Percentiles rank a stretch among this genome's conserved stretches.
Evolutionary conservation across 2,797 vertebrate genomes (phyloP).

Genomic region (Acanthornis magna): DNA sequence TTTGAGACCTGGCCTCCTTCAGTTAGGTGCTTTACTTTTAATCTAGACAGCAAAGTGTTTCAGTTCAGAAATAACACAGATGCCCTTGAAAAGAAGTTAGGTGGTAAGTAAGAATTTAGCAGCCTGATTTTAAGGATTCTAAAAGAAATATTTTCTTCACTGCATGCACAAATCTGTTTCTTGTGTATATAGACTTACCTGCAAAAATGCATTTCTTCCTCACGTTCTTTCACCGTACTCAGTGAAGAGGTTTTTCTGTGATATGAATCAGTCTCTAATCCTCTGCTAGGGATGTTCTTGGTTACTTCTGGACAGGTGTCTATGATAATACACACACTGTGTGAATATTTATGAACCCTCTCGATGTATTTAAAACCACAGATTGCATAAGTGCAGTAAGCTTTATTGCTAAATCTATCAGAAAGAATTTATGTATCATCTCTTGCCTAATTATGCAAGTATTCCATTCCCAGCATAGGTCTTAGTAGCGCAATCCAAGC

Average conservation of each 20-base stretch:
- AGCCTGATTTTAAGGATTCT: neutral
- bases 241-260: neutral
- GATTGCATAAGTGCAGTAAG: neutral
- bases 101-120: neutral
- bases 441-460: neutral
- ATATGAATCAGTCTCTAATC: neutral
- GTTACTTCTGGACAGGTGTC: neutral
- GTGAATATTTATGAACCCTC: neutral
- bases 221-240: slow-evolving; percentile 27
- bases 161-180: neutral
- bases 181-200: slow-evolving; percentile 44
- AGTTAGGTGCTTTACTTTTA: neutral
- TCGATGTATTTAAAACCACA: neutral
- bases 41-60: neutral
- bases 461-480: neutral
- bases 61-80: neutral
- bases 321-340: neutral
- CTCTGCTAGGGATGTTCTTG: neutral
- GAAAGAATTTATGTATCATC: neutral
- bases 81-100: neutral
- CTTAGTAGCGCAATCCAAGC: neutral
- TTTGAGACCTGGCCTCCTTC: neutral
- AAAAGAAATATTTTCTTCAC: neutral
- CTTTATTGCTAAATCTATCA: neutral
- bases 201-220: slow-evolving; percentile 29